Base-by-base conservation (phyloP, 2,888 invertebrate species). In the Fissipunctia ypsillon region DNA sequence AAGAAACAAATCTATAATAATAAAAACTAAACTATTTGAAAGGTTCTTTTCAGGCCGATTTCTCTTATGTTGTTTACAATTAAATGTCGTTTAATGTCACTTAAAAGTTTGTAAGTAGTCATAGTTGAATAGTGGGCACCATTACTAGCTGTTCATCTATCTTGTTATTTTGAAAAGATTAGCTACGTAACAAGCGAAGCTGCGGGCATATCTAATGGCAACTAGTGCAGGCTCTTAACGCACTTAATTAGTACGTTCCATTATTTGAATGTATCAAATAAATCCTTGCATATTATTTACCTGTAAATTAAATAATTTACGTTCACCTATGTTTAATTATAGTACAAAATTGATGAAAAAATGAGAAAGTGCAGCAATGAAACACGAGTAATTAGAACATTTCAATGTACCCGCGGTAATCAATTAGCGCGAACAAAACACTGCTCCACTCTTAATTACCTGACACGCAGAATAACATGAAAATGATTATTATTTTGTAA, bases 241-340 rank as follows among this genome's bases (percentile, higher is more conserved):
- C 28, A 28, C 6, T 7, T 28, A 16, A 41, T 76, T 41, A 56
- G 31, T 41, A 64, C 2, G 9, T 14, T 4, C 35, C 3, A n/a
- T 25, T 78, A 69, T 61, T 69, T 31, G 16, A 22, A 28, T 43
- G 31, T 66, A 22, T 50, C 10, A 25, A 50, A 54, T 61, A 70
- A 61, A 48, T 78, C 25, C 41, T 50, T 70, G 35, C 43, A 22
- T 57, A 60, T 59, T 12, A 67, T 68, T 52, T 38, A 61, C 38
- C 25, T 50, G 22, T 43, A 12, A 64, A 56, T 69, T 60, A 60
- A 61, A 48, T 61, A n/a, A 54, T 41, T 19, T 45, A 41, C 35
- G 14, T 60, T 57, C 22, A 59, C 50, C 56, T 35, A 35, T 52
- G n/a, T 64, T 72, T 35, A 50, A 72, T 65, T 81, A 68, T 28